Evolutionary conservation across 1,140 invertebrate genomes (phyloP), one percentile per base, ranked within the genome.

Genomic region (Drosophila hydei): DNA sequence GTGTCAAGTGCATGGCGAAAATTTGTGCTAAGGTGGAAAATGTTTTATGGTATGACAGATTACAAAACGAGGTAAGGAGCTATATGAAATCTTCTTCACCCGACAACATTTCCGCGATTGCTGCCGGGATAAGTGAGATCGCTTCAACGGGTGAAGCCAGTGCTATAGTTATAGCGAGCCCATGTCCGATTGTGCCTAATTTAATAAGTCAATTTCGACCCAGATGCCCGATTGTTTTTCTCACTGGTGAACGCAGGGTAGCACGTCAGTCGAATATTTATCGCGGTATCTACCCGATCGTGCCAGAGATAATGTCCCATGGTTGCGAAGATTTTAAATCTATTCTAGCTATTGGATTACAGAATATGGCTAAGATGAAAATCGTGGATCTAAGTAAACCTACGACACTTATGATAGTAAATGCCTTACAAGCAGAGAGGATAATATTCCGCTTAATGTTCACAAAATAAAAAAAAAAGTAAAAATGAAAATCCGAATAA

Each of bases 11-110:
- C 36, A 87, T 87, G 81, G 55, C 63, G 14, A 43, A 14, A 23
- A 87, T 87, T 9, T 87, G 81, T 36, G 42, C 77, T 6, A 85
- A 87, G 27, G 43, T 72, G 3, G 81, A 87, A 47, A 36, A 77
- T 3, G 77, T 74, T 1, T 21, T 87, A 0, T 87, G 81, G 81
- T 87, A 87, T 45, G 80, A 77, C 11, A 36, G 16, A 11, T 36
- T 85, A 6, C 81, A 85, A 30, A 75, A 63, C 21, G 68, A 72
- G 19, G 5, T 87, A 0, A 71, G 67, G 21, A 47, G 8, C 11
- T 25, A 36, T n/a, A 48, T 85, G 0, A 63, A 65, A 4, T 43
- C 11, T 0, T 18, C n/a, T 5, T 36, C 45, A 0, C 14, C 54
- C 0, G 75, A 85, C 33, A 62, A 76, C 16, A 18, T 84, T 38